Conservation (phyloP, 1,140 invertebrate genomes). For the Euura lappo region DNA sequence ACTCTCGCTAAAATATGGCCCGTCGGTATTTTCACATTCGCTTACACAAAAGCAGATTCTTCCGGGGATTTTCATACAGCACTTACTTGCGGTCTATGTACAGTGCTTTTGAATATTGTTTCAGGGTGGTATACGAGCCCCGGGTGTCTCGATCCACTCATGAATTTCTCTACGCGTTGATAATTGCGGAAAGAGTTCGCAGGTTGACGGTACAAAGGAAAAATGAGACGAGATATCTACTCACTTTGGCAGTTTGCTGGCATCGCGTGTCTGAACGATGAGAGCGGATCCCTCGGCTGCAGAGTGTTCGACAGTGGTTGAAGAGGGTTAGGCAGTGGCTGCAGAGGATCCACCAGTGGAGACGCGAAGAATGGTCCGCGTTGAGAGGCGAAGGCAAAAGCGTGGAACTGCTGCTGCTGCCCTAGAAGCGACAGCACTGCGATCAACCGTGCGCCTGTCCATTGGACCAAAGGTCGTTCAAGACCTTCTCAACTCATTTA, state of each 20-base stretch:
- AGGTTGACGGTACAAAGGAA: too few relatives aligned
- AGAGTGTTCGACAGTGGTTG: slow-evolving; percentile 56
- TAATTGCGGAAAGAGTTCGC: not conserved
- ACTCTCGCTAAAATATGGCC: slow-evolving; percentile 1
- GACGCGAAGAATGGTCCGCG: slow-evolving; percentile 82
- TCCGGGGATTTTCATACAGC: not conserved
- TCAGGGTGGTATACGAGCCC: too few relatives aligned
- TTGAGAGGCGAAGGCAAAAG: slow-evolving; percentile 83
- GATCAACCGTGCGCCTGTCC: slow-evolving; percentile 63
- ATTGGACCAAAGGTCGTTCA: slow-evolving; percentile 38
- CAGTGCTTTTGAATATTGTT: too few relatives aligned
- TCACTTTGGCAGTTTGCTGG: slow-evolving; percentile 88
- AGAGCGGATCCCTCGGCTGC: slow-evolving; percentile 73
- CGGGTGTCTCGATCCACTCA: not conserved
- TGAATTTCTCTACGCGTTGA: not conserved
- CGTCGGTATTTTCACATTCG: not conserved
- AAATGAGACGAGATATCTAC: slow-evolving; percentile 53
- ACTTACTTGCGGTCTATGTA: too few relatives aligned
- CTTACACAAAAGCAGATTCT: slow-evolving; percentile 1
- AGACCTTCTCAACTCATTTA: too few relatives aligned
- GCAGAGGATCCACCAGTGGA: slow-evolving; percentile 66
- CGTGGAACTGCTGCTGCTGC: slow-evolving; percentile 89
- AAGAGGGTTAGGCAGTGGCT: slow-evolving; percentile 56
- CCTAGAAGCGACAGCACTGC: slow-evolving; percentile 87
- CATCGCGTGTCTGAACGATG: slow-evolving; percentile 83